Evolutionary conservation across 2,797 vertebrate genomes (phyloP).

Genomic region (Acanthiza pusilla): DNA sequence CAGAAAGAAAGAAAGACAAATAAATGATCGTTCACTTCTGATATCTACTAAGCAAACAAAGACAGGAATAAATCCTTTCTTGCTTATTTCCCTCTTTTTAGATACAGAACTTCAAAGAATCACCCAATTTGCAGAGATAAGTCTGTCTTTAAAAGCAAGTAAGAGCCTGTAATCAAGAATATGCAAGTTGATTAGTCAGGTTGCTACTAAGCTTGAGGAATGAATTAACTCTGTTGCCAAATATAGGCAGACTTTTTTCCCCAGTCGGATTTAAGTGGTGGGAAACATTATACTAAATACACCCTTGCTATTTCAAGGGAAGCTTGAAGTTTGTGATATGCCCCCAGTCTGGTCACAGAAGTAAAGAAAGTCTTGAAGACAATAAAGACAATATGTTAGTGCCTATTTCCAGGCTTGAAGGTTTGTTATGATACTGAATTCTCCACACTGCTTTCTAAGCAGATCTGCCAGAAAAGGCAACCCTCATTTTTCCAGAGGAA

Average conservation of each 20-base stretch:
- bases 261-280: constrained; percentile 22
- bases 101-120: background rate
- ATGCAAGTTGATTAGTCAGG: constrained; percentile 26
- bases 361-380: background rate
- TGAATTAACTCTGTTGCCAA: constrained; percentile 55
- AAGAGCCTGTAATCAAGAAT: background rate
- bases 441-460: background rate
- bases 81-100: constrained; percentile 18
- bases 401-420: background rate
- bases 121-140: background rate
- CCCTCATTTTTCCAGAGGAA: background rate
- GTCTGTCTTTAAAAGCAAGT: constrained; percentile 28
- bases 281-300: constrained; percentile 13
- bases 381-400: background rate
- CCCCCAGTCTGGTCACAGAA: background rate
- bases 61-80: background rate
- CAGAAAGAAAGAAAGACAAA: background rate
- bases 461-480: background rate
- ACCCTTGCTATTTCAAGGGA: constrained; percentile 46
- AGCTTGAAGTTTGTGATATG: constrained; percentile 19
- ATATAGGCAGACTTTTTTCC: constrained; percentile 22
- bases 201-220: constrained; percentile 20
- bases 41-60: background rate
- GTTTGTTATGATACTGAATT: background rate
- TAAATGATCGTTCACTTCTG: background rate